These are phyloP conservation scores for Acanthosepion esculentum DNA, from an alignment of 2,888 invertebrate genomes.

Conservation along the genomic window DNA sequence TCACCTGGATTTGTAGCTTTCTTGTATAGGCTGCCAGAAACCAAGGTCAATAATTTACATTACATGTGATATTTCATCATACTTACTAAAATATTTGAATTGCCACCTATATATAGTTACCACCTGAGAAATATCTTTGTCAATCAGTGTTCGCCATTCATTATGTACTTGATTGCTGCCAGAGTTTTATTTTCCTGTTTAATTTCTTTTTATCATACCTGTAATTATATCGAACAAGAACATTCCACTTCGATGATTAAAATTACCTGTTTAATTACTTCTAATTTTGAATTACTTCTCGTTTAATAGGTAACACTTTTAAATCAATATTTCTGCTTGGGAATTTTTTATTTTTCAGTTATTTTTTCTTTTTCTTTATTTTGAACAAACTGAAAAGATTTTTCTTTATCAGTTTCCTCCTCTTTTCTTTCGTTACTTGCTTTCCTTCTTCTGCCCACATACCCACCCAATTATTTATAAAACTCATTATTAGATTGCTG, in stretches of 20 bases:
- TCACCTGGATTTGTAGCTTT: too few species aligned
- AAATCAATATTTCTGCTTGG: background rate
- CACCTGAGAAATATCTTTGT: background rate
- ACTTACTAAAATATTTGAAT: background rate
- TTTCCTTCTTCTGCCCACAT: background rate
- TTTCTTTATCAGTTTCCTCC: background rate
- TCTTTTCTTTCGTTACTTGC: background rate
- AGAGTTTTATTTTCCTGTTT: background rate
- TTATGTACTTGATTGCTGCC: background rate
- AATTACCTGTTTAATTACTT: background rate
- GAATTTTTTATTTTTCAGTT: background rate
- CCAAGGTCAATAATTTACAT: too few species aligned
- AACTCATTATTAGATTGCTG: background rate
- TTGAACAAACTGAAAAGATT: too few species aligned
- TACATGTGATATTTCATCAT: too few species aligned
- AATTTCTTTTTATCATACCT: background rate
- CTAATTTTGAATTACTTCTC: background rate
- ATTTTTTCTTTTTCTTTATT: too few species aligned
- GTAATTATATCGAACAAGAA: background rate
- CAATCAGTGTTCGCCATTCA: background rate
- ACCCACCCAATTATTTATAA: background rate
- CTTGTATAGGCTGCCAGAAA: too few species aligned
- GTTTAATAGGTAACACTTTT: background rate
- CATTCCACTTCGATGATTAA: background rate
- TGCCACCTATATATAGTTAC: background rate